A percentile compares a stretch with the other conserved stretches of the same genome.
Conservation (phyloP, 1,140 invertebrate genomes). For the Drosophila takahashii region DNA sequence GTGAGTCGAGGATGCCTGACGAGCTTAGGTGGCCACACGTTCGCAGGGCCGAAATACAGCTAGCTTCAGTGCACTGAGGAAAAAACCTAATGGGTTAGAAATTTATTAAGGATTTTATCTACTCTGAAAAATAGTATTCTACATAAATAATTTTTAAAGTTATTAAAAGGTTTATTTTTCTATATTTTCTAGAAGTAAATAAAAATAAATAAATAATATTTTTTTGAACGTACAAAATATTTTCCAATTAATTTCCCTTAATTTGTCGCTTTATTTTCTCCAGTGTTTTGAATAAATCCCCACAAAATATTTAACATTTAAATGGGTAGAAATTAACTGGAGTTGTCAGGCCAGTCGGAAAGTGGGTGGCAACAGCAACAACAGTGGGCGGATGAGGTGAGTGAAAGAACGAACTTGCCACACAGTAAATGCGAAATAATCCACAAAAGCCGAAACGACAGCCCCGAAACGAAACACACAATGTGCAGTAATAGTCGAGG, state of each 20-base stretch:
- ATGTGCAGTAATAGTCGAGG: constrained; percentile 64
- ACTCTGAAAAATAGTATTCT: too few relatives aligned
- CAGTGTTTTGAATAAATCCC: constrained; percentile 51
- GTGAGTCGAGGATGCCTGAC: constrained; percentile 25
- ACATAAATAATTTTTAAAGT: too few relatives aligned
- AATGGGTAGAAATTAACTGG: constrained; percentile 70
- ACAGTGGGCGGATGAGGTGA: neutral
- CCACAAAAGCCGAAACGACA: constrained; percentile 66
- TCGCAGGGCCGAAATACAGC: neutral
- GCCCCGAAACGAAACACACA: constrained; percentile 38
- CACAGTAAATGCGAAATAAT: constrained; percentile 70
- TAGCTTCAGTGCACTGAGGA: constrained; percentile 17
- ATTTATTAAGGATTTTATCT: neutral
- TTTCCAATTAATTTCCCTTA: too few relatives aligned
- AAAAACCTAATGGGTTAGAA: neutral
- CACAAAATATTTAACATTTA: constrained; percentile 74
- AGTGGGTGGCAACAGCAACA: neutral
- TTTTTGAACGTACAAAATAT: too few relatives aligned
- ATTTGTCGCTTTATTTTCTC: neutral
- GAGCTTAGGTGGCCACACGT: constrained; percentile 28
- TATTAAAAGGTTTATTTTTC: too few relatives aligned
- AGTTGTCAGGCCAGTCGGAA: constrained; percentile 28
- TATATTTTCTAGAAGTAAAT: too few relatives aligned
- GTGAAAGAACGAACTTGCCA: constrained; percentile 26
- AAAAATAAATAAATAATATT: too few relatives aligned